Evolutionary conservation across 2,888 invertebrate genomes (phyloP), one percentile per base, ranked within the genome.

Genomic region (Polyommatus icarus): DNA sequence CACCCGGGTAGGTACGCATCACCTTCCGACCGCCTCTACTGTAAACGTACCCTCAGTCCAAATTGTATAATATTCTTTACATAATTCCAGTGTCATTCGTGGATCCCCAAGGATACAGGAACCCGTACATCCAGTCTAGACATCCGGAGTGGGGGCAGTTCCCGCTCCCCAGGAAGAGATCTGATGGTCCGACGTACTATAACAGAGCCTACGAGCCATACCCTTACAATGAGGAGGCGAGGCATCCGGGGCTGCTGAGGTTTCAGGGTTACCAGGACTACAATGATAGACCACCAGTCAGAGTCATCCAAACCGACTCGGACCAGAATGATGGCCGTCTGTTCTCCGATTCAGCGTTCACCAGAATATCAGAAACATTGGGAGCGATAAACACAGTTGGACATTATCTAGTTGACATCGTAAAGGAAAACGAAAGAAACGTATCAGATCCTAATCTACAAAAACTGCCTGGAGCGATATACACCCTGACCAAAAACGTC

Each of bases 381-480:
- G 98, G 98, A 54, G 98, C 98, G 4, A 94, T 98, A 20, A 98
- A 98, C 82, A 97, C 98, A 1, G 97, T 98, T 0, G 98, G 98
- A 0, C 96, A 96, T 86, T 97, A 97, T 86, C 94, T 98, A 81
- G 97, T 98, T 0, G 97, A 97, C 84, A 97, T 97, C 95, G 97
- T 94, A 1, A 94, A 90, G 76, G 94, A 94, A 54, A 90, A 92
- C 78, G 92, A 94, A 77, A 90, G 91, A 78, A 90, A 91, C 79
- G 91, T 91, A 82, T 86, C 91, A 5, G 91, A 93, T 78, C 90
- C 92, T 0, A 92, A 91, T 77, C 80, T 93, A 18, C 88, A 91
- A 79, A 90, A 90, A 78, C 85, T 97, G 50, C 97, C 97, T 18
- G 95, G 96, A 82, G 97, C 97, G 4, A 91, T 97, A 75, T 97